phyloP scores from a whole-genome alignment of 2,797 vertebrate species.

The Fratercula arctica region DNA sequence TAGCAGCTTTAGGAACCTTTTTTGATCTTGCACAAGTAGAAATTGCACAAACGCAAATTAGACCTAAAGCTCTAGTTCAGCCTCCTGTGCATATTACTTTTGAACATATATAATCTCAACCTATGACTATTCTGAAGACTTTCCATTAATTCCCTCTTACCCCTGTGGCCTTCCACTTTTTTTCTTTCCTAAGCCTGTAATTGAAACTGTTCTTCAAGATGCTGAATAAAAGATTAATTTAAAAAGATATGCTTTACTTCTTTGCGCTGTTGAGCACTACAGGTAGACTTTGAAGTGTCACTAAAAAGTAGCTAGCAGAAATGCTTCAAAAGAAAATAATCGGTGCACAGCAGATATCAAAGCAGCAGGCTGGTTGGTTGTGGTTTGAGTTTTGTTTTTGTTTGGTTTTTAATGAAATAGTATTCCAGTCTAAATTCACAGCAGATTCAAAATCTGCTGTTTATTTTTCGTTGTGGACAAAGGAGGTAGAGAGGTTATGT shows the following conservation, averaged over 20 bases:
- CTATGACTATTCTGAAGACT: background rate
- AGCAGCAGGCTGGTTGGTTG: background rate
- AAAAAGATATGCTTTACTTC: background rate
- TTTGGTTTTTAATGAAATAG: background rate
- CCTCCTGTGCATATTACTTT: background rate
- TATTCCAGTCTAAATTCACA: background rate
- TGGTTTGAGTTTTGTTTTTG: background rate
- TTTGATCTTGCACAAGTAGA: background rate
- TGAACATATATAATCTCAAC: background rate
- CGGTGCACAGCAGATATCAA: background rate
- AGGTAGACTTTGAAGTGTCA: conserved; percentile 11
- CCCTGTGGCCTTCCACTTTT: background rate
- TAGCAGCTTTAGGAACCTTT: background rate
- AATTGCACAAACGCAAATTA: background rate
- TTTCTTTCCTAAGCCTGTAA: background rate
- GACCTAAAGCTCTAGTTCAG: background rate
- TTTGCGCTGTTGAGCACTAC: background rate
- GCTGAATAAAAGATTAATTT: background rate
- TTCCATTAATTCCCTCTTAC: background rate
- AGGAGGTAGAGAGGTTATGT: background rate
- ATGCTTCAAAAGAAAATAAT: background rate
- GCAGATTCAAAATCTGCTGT: background rate
- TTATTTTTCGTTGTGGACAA: background rate
- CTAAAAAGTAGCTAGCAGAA: background rate
- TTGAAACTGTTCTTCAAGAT: background rate